These are phyloP conservation scores for Megastigmus dorsalis DNA, from an alignment of 2,888 invertebrate species.

Conservation along the genomic window DNA sequence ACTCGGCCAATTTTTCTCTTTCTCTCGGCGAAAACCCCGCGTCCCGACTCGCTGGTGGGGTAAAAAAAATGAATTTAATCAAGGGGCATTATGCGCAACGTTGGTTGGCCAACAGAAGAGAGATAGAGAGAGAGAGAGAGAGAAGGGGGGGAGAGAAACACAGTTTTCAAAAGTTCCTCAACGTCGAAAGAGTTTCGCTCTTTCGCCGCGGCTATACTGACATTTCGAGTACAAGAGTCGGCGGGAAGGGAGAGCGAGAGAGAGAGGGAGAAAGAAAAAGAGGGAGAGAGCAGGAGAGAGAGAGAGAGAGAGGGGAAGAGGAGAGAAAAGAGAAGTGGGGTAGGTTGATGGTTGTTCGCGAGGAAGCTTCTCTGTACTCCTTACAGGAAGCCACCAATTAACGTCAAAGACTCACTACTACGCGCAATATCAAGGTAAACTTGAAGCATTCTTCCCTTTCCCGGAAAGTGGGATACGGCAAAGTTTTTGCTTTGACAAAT, in stretches of 20 bases:
- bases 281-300: too few species aligned
- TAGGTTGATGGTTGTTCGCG: constrained; percentile 1
- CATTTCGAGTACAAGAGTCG: too few species aligned
- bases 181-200: neutral
- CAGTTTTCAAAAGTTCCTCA: constrained; percentile 12
- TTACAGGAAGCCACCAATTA: constrained; percentile 38
- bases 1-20: constrained; percentile 17
- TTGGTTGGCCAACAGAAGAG: too few species aligned
- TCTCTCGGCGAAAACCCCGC: too few species aligned
- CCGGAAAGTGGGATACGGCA: neutral
- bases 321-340: too few species aligned
- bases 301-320: too few species aligned
- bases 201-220: too few species aligned
- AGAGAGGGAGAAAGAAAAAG: too few species aligned
- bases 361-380: constrained; percentile 1
- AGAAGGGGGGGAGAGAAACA: neutral
- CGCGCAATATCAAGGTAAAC: constrained; percentile 35
- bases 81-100: constrained; percentile 33
- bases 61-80: constrained; percentile 23
- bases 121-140: neutral
- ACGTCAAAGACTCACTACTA: constrained; percentile 40
- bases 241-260: too few species aligned
- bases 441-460: constrained; percentile 9
- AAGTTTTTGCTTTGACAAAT: constrained; percentile 36
- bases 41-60: too few species aligned